phyloP scores from a whole-genome alignment of 2,113 vertebrate genomes.

The Notothenia coriiceps region DNA sequence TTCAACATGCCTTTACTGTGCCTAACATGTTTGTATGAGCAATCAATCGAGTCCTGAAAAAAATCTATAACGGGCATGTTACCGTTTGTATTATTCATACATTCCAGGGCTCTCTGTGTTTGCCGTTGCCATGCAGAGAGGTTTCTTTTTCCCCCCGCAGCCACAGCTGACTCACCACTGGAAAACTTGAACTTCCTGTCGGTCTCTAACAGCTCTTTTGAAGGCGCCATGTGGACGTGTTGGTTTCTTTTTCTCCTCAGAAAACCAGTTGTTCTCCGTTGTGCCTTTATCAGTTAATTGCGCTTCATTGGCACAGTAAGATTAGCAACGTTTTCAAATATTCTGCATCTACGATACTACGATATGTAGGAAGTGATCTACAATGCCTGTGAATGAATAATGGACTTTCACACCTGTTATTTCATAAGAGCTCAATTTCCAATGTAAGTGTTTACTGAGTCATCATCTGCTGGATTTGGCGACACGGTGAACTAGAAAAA shows the following conservation, averaged over 20 bases:
- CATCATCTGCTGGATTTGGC: background rate
- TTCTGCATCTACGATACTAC: background rate
- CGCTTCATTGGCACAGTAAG: background rate
- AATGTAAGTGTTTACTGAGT: background rate
- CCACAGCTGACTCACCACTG: conserved; percentile 68
- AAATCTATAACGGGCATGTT: background rate
- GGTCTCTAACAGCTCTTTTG: conserved; percentile 46
- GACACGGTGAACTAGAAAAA: background rate
- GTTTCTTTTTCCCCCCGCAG: conserved; percentile 13
- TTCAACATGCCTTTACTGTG: too few species aligned
- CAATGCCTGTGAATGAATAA: background rate
- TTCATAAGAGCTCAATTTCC: background rate
- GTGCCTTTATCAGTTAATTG: background rate
- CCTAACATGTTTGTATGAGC: background rate
- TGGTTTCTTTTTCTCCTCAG: conserved; percentile 18
- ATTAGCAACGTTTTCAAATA: background rate
- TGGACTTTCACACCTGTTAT: background rate
- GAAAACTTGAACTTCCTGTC: conserved; percentile 75
- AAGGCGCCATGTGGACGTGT: conserved; percentile 18
- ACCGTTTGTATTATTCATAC: conserved; percentile 4
- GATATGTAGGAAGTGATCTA: background rate
- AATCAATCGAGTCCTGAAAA: background rate
- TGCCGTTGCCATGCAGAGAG: conserved; percentile 30
- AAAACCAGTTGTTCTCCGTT: background rate
- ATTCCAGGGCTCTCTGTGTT: conserved; percentile 26